Percentiles rank a stretch among this genome's conserved stretches.
Evolutionary conservation across 2,888 invertebrate genomes (phyloP).

Genomic region (Pachymerium ferrugineum): DNA sequence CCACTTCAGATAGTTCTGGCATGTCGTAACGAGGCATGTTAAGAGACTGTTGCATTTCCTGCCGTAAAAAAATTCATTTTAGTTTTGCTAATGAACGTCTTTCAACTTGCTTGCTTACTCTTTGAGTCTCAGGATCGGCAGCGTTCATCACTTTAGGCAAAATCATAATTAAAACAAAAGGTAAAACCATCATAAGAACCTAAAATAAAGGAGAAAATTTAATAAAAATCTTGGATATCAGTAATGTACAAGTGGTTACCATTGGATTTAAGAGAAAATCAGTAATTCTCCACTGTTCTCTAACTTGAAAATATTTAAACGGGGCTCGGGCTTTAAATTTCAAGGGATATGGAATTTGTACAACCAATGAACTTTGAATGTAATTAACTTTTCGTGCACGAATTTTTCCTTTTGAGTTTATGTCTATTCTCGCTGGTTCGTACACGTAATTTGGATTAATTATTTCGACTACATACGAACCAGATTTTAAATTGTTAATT

Average conservation of each 20-base stretch:
- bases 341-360: slow-evolving; percentile 87
- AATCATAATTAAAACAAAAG: slow-evolving; percentile 81
- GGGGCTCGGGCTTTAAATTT: slow-evolving; percentile 76
- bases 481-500: slow-evolving; percentile 79
- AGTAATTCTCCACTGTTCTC: slow-evolving; percentile 95
- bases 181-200: slow-evolving; percentile 93
- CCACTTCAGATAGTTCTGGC: slow-evolving; percentile 86
- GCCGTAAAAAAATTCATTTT: slow-evolving; percentile 59
- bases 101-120: slow-evolving; percentile 50
- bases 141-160: slow-evolving; percentile 91
- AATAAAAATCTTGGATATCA: background rate
- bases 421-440: slow-evolving; percentile 92
- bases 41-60: slow-evolving; percentile 62
- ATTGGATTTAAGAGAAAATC: slow-evolving; percentile 96
- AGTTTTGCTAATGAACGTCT: slow-evolving; percentile 42
- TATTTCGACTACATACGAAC: slow-evolving; percentile 91
- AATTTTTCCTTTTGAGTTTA: slow-evolving; percentile 94
- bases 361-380: slow-evolving; percentile 83
- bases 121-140: slow-evolving; percentile 88
- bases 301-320: slow-evolving; percentile 80
- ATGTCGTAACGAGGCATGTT: slow-evolving; percentile 74
- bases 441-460: slow-evolving; percentile 84
- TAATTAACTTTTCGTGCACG: slow-evolving; percentile 90
- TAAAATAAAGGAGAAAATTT: slow-evolving; percentile 41
- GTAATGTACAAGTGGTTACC: slow-evolving; percentile 52